phyloP scores from a whole-genome alignment of 1,140 invertebrate species.

The Drosophila equinoxialis region DNA sequence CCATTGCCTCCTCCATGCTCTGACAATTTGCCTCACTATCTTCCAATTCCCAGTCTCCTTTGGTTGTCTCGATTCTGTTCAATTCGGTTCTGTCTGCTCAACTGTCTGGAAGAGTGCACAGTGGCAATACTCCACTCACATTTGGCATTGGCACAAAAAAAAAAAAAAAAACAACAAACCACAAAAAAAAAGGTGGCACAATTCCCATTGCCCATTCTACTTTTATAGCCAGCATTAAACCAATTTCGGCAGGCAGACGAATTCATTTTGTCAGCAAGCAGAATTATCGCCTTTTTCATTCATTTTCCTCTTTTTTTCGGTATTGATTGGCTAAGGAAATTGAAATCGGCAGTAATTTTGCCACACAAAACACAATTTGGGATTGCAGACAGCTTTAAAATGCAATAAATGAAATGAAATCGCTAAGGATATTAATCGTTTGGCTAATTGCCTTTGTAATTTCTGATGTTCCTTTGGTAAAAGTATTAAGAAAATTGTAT shows the following conservation, averaged over 20 bases:
- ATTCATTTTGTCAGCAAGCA: conserved; percentile 34
- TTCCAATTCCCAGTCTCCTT: conserved; percentile 22
- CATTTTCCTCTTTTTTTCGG: not conserved
- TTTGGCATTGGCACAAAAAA: conserved; percentile 49
- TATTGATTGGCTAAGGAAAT: conserved; percentile 47
- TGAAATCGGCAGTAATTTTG: conserved; percentile 22
- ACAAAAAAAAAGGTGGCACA: conserved; percentile 18
- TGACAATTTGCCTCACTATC: not conserved
- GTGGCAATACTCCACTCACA: conserved; percentile 36
- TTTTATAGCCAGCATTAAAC: conserved; percentile 43
- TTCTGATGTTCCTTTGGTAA: not conserved
- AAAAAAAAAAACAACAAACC: conserved; percentile 22
- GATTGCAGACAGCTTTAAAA: not conserved
- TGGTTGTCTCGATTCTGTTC: conserved; percentile 7
- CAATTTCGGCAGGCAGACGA: conserved; percentile 52
- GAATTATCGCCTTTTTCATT: conserved; percentile 31
- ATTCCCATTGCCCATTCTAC: conserved; percentile 26
- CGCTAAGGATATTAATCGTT: not conserved
- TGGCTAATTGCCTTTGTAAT: not conserved
- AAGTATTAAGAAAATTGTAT: too few species aligned
- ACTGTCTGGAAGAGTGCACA: conserved; percentile 70
- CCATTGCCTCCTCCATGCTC: not conserved
- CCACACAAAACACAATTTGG: not conserved
- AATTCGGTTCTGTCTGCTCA: conserved; percentile 41
- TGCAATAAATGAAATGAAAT: not conserved